Evolutionary conservation across 2,797 vertebrate species (phyloP).

Genomic region (Phaenicophaeus curvirostris): DNA sequence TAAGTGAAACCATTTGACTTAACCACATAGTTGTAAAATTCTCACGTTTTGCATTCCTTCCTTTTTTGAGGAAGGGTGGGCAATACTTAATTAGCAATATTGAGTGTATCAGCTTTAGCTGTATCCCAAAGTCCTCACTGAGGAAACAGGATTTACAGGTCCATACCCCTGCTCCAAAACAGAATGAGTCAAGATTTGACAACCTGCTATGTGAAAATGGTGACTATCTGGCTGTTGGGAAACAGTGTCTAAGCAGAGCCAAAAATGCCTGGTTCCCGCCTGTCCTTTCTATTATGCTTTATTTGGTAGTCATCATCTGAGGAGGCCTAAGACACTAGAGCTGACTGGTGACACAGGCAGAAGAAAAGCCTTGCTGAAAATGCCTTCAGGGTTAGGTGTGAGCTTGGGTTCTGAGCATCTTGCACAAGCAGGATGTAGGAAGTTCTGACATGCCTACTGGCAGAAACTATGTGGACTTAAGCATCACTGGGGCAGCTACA

Average conservation of each 20-base stretch:
- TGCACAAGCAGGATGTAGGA: background rate
- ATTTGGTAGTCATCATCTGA: background rate
- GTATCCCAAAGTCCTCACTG: background rate
- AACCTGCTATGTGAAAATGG: background rate
- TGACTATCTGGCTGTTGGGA: background rate
- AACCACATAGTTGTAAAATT: background rate
- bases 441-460: constrained; percentile 56
- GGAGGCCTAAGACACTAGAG: background rate
- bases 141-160: background rate
- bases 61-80: background rate
- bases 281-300: background rate
- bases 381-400: constrained; percentile 10
- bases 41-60: background rate
- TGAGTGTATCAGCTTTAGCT: background rate
- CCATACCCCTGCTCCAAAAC: background rate
- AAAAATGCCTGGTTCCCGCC: background rate
- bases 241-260: background rate
- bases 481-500: constrained; percentile 11
- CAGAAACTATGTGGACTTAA: background rate
- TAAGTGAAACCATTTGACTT: background rate
- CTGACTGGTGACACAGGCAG: background rate
- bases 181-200: background rate
- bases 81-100: background rate
- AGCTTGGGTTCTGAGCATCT: background rate
- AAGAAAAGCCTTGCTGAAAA: constrained; percentile 32